Evolutionary conservation across 2,113 vertebrate species (phyloP).

Genomic region (Merops nubicus): DNA sequence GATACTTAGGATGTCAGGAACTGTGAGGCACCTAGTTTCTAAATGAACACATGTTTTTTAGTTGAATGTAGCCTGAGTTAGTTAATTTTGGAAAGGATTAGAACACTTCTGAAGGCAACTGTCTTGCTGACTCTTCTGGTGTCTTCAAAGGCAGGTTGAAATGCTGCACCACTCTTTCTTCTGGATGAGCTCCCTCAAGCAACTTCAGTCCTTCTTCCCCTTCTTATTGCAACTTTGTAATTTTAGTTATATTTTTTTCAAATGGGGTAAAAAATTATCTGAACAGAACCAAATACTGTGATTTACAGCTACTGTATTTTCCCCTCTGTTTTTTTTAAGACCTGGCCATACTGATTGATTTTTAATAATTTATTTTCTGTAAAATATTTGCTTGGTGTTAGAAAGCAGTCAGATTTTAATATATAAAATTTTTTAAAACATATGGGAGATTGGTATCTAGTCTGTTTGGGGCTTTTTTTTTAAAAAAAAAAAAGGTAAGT

Average conservation of each 20-base stretch:
- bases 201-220: background rate
- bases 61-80: background rate
- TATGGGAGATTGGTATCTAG: background rate
- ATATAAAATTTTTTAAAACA: background rate
- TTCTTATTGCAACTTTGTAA: too few species aligned
- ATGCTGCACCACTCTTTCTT: background rate
- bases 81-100: background rate
- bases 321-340: background rate
- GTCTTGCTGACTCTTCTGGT: background rate
- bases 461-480: background rate
- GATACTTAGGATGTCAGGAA: background rate
- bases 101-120: background rate
- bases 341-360: background rate
- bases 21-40: background rate
- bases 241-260: too few species aligned
- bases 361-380: background rate
- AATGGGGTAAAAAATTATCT: background rate
- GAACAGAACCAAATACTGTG: background rate
- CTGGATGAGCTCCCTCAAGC: background rate
- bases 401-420: background rate
- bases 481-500: constrained; percentile 24
- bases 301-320: background rate
- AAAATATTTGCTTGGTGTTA: background rate
- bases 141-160: background rate
- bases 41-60: background rate